phyloP scores from a whole-genome alignment of 1,140 invertebrate genomes.

The Papilio helenus region DNA sequence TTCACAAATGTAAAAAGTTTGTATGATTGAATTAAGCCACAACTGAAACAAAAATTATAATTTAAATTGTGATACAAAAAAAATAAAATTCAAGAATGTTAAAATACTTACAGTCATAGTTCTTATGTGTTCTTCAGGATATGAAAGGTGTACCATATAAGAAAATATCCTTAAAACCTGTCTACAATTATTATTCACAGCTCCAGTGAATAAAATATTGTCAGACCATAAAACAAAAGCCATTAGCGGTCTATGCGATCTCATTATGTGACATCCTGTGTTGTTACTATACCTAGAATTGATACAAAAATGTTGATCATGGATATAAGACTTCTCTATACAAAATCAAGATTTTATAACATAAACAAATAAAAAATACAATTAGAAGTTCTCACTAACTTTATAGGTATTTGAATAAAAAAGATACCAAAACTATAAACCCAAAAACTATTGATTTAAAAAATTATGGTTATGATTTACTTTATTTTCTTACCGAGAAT shows the following conservation, averaged over 20 bases:
- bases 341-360: no score
- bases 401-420: not conserved
- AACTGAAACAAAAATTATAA: constrained; percentile 53
- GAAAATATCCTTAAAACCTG: constrained; percentile 69
- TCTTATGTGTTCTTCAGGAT: constrained; percentile 63
- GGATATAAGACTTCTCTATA: not conserved
- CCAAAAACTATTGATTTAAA: not conserved
- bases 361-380: no score
- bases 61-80: constrained; percentile 15
- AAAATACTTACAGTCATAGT: constrained; percentile 63
- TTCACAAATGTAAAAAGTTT: constrained; percentile 63
- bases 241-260: constrained; percentile 68
- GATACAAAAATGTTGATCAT: not conserved
- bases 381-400: no score
- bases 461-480: not conserved
- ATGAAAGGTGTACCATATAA: constrained; percentile 67
- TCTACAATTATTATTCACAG: constrained; percentile 57
- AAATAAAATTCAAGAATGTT: constrained; percentile 28
- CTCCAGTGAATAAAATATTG: constrained; percentile 59
- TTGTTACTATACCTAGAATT: constrained; percentile 64
- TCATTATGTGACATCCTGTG: constrained; percentile 59
- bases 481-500: constrained; percentile 55
- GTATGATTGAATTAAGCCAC: constrained; percentile 63
- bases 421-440: not conserved
- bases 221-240: constrained; percentile 63